Percentiles rank a stretch among this genome's conserved stretches.
Evolutionary conservation across 2,888 invertebrate species (phyloP).

Genomic region (Apodemia zela): DNA sequence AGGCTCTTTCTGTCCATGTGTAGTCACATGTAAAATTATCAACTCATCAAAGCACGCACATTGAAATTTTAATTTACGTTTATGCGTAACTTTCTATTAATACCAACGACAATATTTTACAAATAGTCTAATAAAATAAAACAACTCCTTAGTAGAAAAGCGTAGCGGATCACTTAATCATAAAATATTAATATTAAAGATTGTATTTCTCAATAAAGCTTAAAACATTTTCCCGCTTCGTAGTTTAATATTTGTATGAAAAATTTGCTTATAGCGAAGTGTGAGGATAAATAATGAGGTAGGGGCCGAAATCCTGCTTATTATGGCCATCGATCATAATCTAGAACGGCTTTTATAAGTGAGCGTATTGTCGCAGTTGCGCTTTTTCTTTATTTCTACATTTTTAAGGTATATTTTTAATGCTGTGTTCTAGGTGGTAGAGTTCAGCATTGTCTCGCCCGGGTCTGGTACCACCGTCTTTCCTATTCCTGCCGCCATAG

Average conservation of each 20-base stretch:
- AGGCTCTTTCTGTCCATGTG: no score
- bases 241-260: conserved; percentile 58
- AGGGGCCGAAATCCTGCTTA: conserved; percentile 47
- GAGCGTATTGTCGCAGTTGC: conserved; percentile 26
- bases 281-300: conserved; percentile 63
- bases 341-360: conserved; percentile 31
- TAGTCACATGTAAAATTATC: no score
- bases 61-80: no score
- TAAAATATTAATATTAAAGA: conserved; percentile 4
- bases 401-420: background rate
- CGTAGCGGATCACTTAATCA: conserved; percentile 6
- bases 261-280: conserved; percentile 54
- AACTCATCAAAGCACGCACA: no score
- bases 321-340: conserved; percentile 61
- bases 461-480: no score
- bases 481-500: no score
- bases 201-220: conserved; percentile 6
- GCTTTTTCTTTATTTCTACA: background rate
- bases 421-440: no score
- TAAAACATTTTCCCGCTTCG: conserved; percentile 23
- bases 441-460: no score
- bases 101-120: no score
- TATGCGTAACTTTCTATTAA: no score
- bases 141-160: background rate
- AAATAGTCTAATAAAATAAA: no score